Conservation (phyloP, 2,797 vertebrate species). For the Catamblyrhynchus diadema region DNA sequence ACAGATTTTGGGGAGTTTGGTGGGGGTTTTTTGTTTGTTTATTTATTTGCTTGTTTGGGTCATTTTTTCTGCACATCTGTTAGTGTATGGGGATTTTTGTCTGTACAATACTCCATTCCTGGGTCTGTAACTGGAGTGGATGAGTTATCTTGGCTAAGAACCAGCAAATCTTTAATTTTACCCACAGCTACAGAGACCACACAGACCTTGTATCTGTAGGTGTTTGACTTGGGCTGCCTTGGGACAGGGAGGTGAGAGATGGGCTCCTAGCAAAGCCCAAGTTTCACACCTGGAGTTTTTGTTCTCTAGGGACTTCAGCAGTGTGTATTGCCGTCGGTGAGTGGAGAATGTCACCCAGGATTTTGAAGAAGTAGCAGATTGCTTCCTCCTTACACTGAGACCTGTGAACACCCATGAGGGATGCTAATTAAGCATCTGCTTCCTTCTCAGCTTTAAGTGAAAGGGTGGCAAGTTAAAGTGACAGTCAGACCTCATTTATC, state of each 20-base stretch:
- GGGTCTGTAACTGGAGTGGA: neutral
- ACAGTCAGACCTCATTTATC: conserved; percentile 47
- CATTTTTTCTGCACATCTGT: neutral
- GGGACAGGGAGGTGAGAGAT: neutral
- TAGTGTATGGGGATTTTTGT: neutral
- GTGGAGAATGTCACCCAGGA: neutral
- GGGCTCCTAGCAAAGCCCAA: neutral
- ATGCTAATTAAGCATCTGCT: conserved; percentile 59
- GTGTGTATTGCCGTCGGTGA: accelerated
- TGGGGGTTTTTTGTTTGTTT: accelerated
- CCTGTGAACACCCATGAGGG: conserved; percentile 27
- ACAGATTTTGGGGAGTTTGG: neutral
- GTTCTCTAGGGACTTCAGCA: neutral
- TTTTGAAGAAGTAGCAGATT: neutral
- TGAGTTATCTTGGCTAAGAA: neutral
- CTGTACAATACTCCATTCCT: neutral
- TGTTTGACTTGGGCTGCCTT: neutral
- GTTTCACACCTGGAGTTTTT: neutral
- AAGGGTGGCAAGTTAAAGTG: conserved; percentile 48
- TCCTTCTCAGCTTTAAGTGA: conserved; percentile 30
- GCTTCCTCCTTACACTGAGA: neutral
- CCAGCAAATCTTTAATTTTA: neutral
- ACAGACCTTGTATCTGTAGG: neutral
- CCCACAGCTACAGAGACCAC: neutral
- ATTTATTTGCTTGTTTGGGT: neutral